These are phyloP conservation scores for Charanyca ferruginea DNA, from an alignment of 2,888 invertebrate species.

Conservation along the genomic window DNA sequence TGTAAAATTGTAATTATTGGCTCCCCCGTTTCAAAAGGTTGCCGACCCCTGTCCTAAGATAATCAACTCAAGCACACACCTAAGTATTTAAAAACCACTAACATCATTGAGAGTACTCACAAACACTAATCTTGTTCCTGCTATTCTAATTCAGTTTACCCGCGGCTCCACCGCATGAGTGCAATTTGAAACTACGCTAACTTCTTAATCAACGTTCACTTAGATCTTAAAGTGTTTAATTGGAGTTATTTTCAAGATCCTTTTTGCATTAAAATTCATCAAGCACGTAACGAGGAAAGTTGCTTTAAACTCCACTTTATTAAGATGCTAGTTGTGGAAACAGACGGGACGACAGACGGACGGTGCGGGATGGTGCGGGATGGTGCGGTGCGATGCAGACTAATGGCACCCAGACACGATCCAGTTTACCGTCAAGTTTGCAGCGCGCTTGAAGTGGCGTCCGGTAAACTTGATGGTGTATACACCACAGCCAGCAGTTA, in stretches of 20 bases:
- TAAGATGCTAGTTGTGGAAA: conserved; percentile 36
- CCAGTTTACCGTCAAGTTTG: too few relatives aligned
- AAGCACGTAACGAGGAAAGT: conserved; percentile 68
- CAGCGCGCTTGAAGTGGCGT: too few relatives aligned
- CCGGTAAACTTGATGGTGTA: too few relatives aligned
- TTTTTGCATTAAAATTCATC: conserved; percentile 70
- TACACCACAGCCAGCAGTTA: too few relatives aligned
- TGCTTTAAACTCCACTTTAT: conserved; percentile 45
- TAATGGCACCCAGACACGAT: too few relatives aligned
- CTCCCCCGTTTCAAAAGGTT: too few relatives aligned
- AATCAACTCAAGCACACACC: background rate
- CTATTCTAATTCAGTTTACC: conserved; percentile 19
- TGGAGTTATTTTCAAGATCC: conserved; percentile 59
- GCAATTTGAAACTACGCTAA: conserved; percentile 27
- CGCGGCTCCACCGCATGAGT: conserved; percentile 26
- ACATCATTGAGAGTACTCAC: conserved; percentile 4
- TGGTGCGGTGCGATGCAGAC: background rate
- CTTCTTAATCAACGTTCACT: conserved; percentile 43
- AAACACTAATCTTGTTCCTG: conserved; percentile 1
- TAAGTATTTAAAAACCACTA: conserved; percentile 1
- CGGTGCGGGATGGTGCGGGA: background rate
- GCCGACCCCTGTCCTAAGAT: too few relatives aligned
- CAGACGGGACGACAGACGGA: conserved; percentile 2
- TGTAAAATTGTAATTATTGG: too few relatives aligned
- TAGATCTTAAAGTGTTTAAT: conserved; percentile 55